Percentiles rank a stretch among this genome's conserved stretches.
Evolutionary conservation across 2,113 vertebrate genomes (phyloP).

Genomic region (Melanostigma gelatinosum): DNA sequence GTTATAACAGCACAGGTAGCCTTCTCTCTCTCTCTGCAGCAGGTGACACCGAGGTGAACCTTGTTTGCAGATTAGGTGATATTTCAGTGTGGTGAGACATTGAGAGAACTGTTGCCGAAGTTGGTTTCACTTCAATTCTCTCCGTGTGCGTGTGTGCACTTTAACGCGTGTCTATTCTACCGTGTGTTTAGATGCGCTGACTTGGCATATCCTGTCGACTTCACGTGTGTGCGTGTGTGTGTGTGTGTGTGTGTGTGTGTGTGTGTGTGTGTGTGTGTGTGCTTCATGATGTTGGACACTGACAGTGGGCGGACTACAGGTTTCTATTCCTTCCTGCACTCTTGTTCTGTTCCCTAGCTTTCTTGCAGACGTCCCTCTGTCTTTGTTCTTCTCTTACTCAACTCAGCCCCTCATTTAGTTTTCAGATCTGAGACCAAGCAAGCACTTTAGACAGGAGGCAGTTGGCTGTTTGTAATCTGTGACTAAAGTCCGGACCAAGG

Average conservation of each 20-base stretch:
- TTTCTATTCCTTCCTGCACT: constrained; percentile 12
- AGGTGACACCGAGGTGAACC: constrained; percentile 47
- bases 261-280: not conserved
- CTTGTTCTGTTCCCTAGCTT: constrained; percentile 1
- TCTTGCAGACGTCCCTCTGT: constrained; percentile 35
- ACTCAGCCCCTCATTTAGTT: constrained; percentile 68
- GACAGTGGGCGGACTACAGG: constrained; percentile 13
- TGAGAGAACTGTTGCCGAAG: constrained; percentile 41
- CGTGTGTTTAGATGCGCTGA: constrained; percentile 18
- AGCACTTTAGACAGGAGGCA: constrained; percentile 40
- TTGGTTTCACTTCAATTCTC: constrained; percentile 18
- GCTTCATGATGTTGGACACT: constrained; percentile 36
- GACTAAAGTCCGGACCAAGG: constrained; percentile 13
- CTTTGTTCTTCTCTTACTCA: constrained; percentile 61
- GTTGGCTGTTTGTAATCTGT: constrained; percentile 32
- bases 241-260: not conserved
- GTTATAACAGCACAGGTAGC: constrained; percentile 1
- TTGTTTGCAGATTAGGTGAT: constrained; percentile 36
- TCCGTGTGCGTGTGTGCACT: not conserved
- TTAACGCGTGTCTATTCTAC: not conserved
- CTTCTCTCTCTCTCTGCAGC: constrained; percentile 25
- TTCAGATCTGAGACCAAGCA: constrained; percentile 47
- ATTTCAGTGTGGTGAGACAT: constrained; percentile 38
- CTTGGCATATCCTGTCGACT: constrained; percentile 23
- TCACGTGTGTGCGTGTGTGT: not conserved